phyloP scores from a whole-genome alignment of 2,797 vertebrate genomes.

The Acanthurus lineatus region DNA sequence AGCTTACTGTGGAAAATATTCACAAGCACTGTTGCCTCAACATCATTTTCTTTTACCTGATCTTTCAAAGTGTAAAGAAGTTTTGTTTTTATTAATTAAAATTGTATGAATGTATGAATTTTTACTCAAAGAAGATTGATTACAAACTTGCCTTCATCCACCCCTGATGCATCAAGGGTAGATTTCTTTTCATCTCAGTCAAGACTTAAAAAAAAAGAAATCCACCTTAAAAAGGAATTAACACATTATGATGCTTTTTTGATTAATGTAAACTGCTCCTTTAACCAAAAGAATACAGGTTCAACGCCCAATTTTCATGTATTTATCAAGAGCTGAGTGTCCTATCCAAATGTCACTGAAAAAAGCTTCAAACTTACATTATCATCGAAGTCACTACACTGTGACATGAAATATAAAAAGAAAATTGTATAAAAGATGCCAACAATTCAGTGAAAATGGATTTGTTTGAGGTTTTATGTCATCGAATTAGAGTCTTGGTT shows the following conservation, averaged over 20 bases:
- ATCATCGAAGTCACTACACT: neutral
- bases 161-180: neutral
- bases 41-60: neutral
- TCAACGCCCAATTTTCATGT: neutral
- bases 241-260: neutral
- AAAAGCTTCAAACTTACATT: neutral
- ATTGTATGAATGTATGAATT: neutral
- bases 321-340: neutral
- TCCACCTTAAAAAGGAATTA: neutral
- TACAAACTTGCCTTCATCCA: neutral
- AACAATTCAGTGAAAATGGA: neutral
- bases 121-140: neutral
- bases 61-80: neutral
- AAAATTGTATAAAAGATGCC: neutral
- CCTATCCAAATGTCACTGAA: neutral
- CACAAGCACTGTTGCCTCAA: neutral
- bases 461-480: constrained; percentile 1
- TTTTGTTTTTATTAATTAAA: neutral
- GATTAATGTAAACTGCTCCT: neutral
- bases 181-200: neutral
- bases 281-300: neutral
- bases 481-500: constrained; percentile 5
- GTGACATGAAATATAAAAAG: neutral
- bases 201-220: neutral
- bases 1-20: neutral